phyloP scores from a whole-genome alignment of 1,140 invertebrate species.

The Drosophila azteca region DNA sequence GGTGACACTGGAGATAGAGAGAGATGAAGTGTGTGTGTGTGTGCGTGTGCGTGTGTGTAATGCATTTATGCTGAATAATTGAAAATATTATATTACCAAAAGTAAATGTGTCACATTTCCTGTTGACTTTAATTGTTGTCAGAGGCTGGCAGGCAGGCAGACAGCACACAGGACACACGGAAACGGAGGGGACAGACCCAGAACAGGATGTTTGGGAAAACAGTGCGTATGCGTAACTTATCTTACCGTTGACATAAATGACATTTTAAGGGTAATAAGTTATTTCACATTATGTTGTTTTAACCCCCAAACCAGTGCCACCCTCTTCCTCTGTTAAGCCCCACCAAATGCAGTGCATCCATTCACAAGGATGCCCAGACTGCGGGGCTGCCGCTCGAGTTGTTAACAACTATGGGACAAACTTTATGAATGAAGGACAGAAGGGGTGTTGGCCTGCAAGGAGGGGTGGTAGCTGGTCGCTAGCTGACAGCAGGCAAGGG shows the following conservation, averaged over 20 bases:
- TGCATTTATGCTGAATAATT: conserved; percentile 75
- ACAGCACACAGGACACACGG: conserved; percentile 3
- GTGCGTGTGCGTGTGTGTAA: conserved; percentile 20
- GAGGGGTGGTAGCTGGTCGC: not conserved
- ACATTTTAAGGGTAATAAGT: conserved; percentile 82
- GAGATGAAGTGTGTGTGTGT: not conserved
- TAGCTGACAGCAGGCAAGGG: too few relatives aligned
- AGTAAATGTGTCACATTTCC: conserved; percentile 81
- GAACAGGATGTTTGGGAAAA: conserved; percentile 6
- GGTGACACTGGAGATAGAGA: not conserved
- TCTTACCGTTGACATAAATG: conserved; percentile 81
- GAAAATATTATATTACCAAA: conserved; percentile 76
- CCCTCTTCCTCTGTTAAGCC: too few relatives aligned
- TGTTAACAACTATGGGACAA: conserved; percentile 82
- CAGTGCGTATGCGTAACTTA: conserved; percentile 78
- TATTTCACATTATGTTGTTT: conserved; percentile 77
- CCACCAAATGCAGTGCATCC: too few relatives aligned
- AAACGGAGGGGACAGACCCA: conserved; percentile 1
- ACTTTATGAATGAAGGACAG: conserved; percentile 65
- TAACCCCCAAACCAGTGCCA: conserved; percentile 13
- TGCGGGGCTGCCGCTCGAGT: conserved; percentile 60
- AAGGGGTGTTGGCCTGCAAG: conserved; percentile 7
- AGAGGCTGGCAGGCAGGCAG: conserved; percentile 53
- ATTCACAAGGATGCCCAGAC: conserved; percentile 39
- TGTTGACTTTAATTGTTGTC: conserved; percentile 80